Evolutionary conservation across 53 echinoderm and acorn worm genomes (phyloP).

Genomic region (Paelopatides confundens): DNA sequence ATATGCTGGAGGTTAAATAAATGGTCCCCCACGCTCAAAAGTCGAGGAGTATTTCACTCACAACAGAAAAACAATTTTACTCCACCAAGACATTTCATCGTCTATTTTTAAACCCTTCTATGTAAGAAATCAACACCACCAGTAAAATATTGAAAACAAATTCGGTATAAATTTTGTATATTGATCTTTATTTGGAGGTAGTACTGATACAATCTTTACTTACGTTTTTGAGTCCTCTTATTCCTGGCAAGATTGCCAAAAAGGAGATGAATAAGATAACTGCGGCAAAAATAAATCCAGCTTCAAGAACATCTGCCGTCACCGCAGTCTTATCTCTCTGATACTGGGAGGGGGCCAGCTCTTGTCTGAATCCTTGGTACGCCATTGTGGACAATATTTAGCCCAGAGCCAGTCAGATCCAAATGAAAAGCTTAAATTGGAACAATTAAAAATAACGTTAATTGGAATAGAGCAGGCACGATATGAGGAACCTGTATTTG

Average conservation of each 20-base stretch:
- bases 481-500: too few relatives aligned
- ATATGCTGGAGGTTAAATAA: too few relatives aligned
- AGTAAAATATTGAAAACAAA: neutral
- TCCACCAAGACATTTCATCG: too few relatives aligned
- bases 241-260: constrained; percentile 86
- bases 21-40: too few relatives aligned
- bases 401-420: too few relatives aligned
- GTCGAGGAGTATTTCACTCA: too few relatives aligned
- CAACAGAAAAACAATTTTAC: too few relatives aligned
- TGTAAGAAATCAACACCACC: neutral
- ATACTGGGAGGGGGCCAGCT: constrained; percentile 76
- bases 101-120: neutral
- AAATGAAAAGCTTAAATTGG: too few relatives aligned
- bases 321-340: constrained; percentile 79
- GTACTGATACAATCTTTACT: too few relatives aligned
- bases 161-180: neutral
- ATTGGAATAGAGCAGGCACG: too few relatives aligned
- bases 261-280: constrained; percentile 73
- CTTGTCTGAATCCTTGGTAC: constrained; percentile 70
- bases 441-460: too few relatives aligned
- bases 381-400: constrained; percentile 65
- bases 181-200: too few relatives aligned
- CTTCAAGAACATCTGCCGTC: constrained; percentile 83
- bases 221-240: constrained; percentile 78
- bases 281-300: constrained; percentile 86